A percentile compares a stretch with the other conserved stretches of the same genome.
Evolutionary conservation across 2,797 vertebrate species (phyloP).

Genomic region (Moxostoma hubbsi): DNA sequence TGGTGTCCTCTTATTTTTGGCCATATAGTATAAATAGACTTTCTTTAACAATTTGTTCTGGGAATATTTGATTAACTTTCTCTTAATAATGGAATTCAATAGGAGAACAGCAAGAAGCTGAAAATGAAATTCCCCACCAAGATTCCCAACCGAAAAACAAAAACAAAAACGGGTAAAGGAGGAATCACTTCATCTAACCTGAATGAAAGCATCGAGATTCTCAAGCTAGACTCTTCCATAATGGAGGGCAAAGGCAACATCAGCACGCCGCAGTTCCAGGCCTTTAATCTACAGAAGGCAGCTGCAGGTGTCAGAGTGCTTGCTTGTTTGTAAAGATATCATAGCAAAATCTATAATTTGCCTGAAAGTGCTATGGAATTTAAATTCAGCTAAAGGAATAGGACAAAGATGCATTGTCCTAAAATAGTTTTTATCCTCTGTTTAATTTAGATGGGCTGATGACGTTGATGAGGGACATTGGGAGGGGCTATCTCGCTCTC

Average conservation of each 20-base stretch:
- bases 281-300: conserved; percentile 88
- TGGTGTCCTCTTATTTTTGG: too few relatives aligned
- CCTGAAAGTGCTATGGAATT: too few relatives aligned
- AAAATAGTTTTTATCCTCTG: neutral
- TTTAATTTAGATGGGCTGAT: conserved; percentile 84
- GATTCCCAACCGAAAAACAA: conserved; percentile 97
- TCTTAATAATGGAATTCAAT: conserved; percentile 46
- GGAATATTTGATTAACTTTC: neutral
- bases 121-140: conserved; percentile 99
- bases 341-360: too few relatives aligned
- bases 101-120: conserved; percentile 99
- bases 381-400: too few relatives aligned
- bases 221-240: conserved; percentile 90
- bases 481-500: conserved; percentile 92
- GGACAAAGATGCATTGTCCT: neutral
- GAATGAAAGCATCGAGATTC: conserved; percentile 95
- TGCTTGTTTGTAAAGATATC: too few relatives aligned
- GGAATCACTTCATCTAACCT: conserved; percentile 90
- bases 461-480: conserved; percentile 91
- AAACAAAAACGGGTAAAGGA: conserved; percentile 94
- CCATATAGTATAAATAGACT: too few relatives aligned
- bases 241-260: conserved; percentile 84
- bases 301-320: conserved; percentile 83
- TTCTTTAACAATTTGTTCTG: too few relatives aligned
- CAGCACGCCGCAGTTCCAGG: conserved; percentile 89